Evolutionary conservation across 2,888 invertebrate genomes (phyloP), one percentile per base, ranked within the genome.

Genomic region (Chrysodeixis includens): DNA sequence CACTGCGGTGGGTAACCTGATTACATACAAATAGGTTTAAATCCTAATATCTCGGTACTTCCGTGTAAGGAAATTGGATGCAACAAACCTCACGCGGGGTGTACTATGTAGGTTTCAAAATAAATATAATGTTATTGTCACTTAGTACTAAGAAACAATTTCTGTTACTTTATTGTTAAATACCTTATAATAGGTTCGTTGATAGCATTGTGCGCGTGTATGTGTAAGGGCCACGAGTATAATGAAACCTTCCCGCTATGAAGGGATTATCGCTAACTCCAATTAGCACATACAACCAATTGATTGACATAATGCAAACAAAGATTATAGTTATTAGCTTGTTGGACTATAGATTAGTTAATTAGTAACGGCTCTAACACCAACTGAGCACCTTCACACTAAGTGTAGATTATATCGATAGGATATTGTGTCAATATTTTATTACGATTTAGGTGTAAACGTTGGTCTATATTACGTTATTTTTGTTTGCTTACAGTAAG

Each of bases 291-390:
- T n/a, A 40, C 8, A 4, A 12, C 8, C 10, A 18, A 18, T 46
- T 40, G 40, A 46, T 18, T 18, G 46, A 46, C 46, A 20, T 20
- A n/a, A 40, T 40, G n/a, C n/a, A n/a, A n/a, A 40, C 40, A 40
- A 40, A 40, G 40, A 40, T 40, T n/a, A 40, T n/a, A 40, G n/a
- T 40, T 40, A 40, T 40, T 40, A 40, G n/a, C n/a, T 40, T 40
- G 40, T 40, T 40, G 40, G 40, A 14, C n/a, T 7, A 40, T 40
- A 40, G 40, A 40, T 40, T 40, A 40, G 40, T 40, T 40, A 14
- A 40, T 40, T 40, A 40, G n/a, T 5, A n/a, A 40, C n/a, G 40
- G 6, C 40, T n/a, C n/a, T 40, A 40, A 40, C n/a, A 40, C 40
- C 40, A n/a, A 40, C n/a, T 14, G 3, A n/a, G n/a, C 40, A 40